Base-by-base conservation (phyloP, 2,113 vertebrate species). In the Hippoglossus stenolepis region DNA sequence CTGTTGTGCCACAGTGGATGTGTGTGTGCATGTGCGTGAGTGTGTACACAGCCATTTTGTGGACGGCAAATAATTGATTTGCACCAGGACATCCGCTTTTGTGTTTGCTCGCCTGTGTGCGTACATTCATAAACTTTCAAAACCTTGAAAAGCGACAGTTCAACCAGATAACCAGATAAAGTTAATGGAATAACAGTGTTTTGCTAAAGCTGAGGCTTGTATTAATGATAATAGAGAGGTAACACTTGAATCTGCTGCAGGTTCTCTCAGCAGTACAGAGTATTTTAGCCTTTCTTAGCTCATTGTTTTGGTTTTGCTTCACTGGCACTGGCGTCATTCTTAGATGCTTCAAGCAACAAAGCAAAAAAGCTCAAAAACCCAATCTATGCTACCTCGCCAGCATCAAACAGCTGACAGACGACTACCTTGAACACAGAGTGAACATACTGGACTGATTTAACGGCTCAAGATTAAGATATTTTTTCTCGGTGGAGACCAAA, bases 11-110 rank as follows among this genome's bases (percentile, higher is more conserved):
- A 65, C 69, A 31, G 65, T 70, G 58, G 75, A 80, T 12, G 24
- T 54, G 62, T 54, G 68, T 88, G 86, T 89, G 76, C 38, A 66
- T 70, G 58, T 77, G 82, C 13, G 21, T 35, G 62, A 49, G 68
- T 88, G 86, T 89, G 80, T 75, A 82, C 89, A 86, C 80, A 91
- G 80, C 77, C 85, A 86, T 88, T 92, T 84, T 89, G 82, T 85
- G 82, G 77, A 87, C 65, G 80, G 83, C 83, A 89, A 91, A 91
- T 93, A 92, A 93, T 89, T 91, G 91, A 93, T 92, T 93, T 84
- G 85, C 89, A 85, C 88, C 78, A 76, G 70, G 70, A 85, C 90
- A 90, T 93, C 93, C 90, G 87, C 91, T 89, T 87, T 79, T 87
- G 68, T 91, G 86, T 90, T 92, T 90, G 88, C 60, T 63, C 73